Evolutionary conservation across 2,888 invertebrate species (phyloP), one percentile per base, ranked within the genome.

Genomic region (Chymomyza caudatula): DNA sequence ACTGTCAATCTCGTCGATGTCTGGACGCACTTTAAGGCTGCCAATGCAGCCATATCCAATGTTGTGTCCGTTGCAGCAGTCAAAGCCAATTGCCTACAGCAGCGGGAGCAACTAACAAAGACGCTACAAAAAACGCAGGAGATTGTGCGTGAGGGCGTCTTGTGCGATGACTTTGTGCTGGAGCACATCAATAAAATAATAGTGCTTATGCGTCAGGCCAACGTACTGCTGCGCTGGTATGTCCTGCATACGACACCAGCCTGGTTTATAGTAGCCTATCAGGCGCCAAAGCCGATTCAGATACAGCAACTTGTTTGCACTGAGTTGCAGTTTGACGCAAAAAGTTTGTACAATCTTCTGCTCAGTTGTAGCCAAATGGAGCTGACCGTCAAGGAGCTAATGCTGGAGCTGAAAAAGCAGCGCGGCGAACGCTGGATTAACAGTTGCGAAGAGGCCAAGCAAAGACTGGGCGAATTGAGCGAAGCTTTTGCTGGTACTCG

Each of bases 21-120:
- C 73, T 99, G 99, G 99, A 95, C 96, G 72, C 93, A 95, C 19
- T 99, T 97, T 88, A 96, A 96, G 91, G 97, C 99, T 42, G 99
- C 99, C 0, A 95, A 94, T 88, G 92, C 93, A 52, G 98, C 98
- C 2, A 91, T 99, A 1, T 61, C 63, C 4, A 97, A 97, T 88
- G 96, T 96, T 1, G 92, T 97, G 55, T 96, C 96, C 78, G 89
- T 91, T 0, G 91, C 92, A 69, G 94, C 95, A 86, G 92, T 98
- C 2, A 95, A 94, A 89, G 93, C 93, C 73, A 92, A 95, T 77
- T 94, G 96, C 75, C 90, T 91, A 61, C 93, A 92, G 81, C 93
- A 94, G 89, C 93, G 94, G 8, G 91, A 92, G 66, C 92, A 92
- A 74, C 92, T 96, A 69, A 90, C 91, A 67, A 91, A 92, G 79